A percentile compares a stretch with the other conserved stretches of the same genome.
phyloP scores from a whole-genome alignment of 2,113 vertebrate genomes.

The Prinia subflava region DNA sequence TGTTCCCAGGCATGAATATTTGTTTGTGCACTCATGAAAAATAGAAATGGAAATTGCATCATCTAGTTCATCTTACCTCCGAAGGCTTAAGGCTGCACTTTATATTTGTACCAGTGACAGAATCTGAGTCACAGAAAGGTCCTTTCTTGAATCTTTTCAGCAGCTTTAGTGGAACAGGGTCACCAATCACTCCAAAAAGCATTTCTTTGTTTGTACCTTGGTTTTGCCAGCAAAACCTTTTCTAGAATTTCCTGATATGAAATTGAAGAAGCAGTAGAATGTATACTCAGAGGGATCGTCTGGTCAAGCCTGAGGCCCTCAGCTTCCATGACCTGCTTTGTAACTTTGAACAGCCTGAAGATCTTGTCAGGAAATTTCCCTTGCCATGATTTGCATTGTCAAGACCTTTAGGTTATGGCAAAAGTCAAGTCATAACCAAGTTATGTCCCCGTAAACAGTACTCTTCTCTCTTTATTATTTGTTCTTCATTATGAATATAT shows the following conservation, averaged over 20 bases:
- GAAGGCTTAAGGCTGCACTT: neutral
- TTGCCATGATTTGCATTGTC: neutral
- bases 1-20: slow-evolving; percentile 5
- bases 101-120: neutral
- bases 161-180: neutral
- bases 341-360: neutral
- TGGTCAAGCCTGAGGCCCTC: neutral
- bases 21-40: slow-evolving; percentile 20
- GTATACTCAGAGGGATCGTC: neutral
- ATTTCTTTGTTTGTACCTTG: neutral
- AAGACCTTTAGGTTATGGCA: neutral
- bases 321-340: neutral
- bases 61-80: neutral
- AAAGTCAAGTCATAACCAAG: neutral
- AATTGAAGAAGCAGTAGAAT: neutral
- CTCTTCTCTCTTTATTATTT: neutral
- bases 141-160: neutral
- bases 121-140: neutral
- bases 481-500: neutral
- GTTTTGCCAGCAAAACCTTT: neutral
- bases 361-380: neutral
- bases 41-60: neutral
- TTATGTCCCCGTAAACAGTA: neutral
- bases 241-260: neutral
- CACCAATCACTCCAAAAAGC: neutral